Evolutionary conservation across 2,888 invertebrate species (phyloP), one percentile per base, ranked within the genome.

Genomic region (Ceraclea dissimilis): DNA sequence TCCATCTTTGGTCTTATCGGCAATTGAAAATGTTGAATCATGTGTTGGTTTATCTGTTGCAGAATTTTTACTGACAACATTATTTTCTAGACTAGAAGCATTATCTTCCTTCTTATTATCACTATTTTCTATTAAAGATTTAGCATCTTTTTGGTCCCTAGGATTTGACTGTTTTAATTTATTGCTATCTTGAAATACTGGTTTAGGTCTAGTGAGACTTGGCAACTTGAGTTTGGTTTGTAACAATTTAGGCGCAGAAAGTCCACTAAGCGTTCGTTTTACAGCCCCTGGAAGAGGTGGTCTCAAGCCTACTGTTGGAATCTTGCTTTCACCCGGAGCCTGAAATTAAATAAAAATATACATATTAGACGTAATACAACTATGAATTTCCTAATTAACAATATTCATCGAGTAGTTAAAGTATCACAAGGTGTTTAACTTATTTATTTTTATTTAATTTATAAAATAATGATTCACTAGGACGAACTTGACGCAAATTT

Each of bases 241-340:
- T 16, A 60, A 39, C 17, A 60, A 47, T 22, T 53, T 31, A n/a
- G 60, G 55, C 18, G 52, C 57, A 13, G 52, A 34, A 2, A 58
- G 33, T n/a, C 58, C 56, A 16, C 52, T 56, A n/a, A 60, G 43
- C 6, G 56, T 58, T 19, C 61, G 46, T 18, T 57, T 43, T 17
- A 61, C 61, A 5, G 60, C 53, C 26, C 52, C 55, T 17, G 59
- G 55, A 20, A 51, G 51, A 11, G 55, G 59, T 20, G 49, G 48
- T 44, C 59, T 48, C n/a, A 52, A 21, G n/a, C 56, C 57, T n/a
- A n/a, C n/a, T n/a, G 52, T 48, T 10, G 62, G 62, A 17, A 62
- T 60, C 2, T 58, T 57, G 47, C 57, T 60, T n/a, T 57, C 62
- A 16, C 56, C 56, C 20, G 62, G 59, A 33, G 56, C 62, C 62